Evolutionary conservation across 2,113 vertebrate species (phyloP).

Genomic region (Corydoras sp.): DNA sequence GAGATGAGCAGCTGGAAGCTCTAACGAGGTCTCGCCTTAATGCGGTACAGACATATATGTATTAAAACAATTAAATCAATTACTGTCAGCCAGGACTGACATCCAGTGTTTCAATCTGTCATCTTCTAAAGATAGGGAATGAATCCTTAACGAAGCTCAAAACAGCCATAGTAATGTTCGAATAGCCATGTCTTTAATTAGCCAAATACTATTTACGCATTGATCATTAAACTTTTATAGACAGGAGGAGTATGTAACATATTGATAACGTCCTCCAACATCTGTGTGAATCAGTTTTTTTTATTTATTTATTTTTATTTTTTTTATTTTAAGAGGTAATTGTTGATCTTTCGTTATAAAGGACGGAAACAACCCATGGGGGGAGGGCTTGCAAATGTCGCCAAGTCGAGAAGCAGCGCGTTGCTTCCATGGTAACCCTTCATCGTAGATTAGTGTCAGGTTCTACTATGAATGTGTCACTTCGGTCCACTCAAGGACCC

Average conservation of each 20-base stretch:
- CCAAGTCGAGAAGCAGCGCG: slow-evolving; percentile 23
- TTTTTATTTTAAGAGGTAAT: slow-evolving; percentile 4
- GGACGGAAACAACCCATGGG: not conserved
- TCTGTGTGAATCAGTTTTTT: not conserved
- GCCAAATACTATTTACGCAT: slow-evolving; percentile 8
- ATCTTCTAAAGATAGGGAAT: not conserved
- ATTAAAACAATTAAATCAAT: not conserved
- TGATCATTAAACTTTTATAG: slow-evolving; percentile 3
- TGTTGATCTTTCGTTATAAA: slow-evolving; percentile 1
- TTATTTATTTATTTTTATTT: not conserved
- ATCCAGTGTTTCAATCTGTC: not conserved
- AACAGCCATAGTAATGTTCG: slow-evolving; percentile 20
- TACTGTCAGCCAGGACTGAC: slow-evolving; percentile 22
- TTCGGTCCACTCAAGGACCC: not conserved
- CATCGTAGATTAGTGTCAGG: slow-evolving; percentile 8
- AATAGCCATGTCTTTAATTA: slow-evolving; percentile 25
- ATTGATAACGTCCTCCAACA: not conserved
- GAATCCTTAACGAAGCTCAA: slow-evolving; percentile 8
- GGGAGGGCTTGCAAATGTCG: slow-evolving; percentile 1
- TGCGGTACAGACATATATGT: not conserved
- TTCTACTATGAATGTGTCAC: slow-evolving; percentile 16
- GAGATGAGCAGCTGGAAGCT: not conserved
- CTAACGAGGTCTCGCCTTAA: slow-evolving; percentile 19
- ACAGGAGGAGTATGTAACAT: not conserved
- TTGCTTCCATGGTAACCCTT: slow-evolving; percentile 38